phyloP scores from a whole-genome alignment of 2,797 vertebrate species.

The Peromyscus nudipes region DNA sequence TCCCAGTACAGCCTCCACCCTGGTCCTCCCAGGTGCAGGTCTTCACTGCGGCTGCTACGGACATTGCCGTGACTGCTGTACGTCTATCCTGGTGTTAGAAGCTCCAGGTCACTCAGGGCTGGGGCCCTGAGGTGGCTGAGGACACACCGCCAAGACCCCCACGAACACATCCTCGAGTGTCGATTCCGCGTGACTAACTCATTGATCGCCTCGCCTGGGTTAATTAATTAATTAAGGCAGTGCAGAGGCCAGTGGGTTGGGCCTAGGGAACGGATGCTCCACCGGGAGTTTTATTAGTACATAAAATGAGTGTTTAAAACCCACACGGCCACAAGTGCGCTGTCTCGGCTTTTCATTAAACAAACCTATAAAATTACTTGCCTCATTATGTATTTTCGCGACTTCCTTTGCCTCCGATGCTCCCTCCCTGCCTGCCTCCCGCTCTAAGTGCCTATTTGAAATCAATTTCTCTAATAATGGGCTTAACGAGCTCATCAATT shows the following conservation, averaged over 20 bases:
- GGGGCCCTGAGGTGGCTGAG: background rate
- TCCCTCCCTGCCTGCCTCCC: conserved; percentile 93
- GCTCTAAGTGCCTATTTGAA: conserved; percentile 99
- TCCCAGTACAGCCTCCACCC: background rate
- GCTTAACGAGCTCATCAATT: conserved; percentile 99
- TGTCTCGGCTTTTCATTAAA: conserved; percentile 98
- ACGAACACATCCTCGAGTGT: conserved; percentile 85
- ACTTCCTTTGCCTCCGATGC: conserved; percentile 93
- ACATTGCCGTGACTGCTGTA: accelerated
- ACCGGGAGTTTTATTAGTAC: conserved; percentile 90
- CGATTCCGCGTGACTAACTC: conserved; percentile 90
- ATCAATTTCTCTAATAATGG: conserved; percentile 99
- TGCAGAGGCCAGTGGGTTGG: conserved; percentile 89
- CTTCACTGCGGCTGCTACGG: background rate
- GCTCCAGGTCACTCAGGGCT: no score
- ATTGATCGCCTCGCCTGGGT: conserved; percentile 92
- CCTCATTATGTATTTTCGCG: conserved; percentile 99
- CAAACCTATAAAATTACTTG: conserved; percentile 99
- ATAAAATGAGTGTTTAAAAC: conserved; percentile 93
- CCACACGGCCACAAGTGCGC: conserved; percentile 89
- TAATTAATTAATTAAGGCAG: conserved; percentile 97
- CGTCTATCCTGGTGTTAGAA: background rate
- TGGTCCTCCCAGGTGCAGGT: background rate
- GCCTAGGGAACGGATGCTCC: conserved; percentile 87
- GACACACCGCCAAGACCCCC: background rate